Conservation (phyloP, 2,888 invertebrate species). For the Strigamia crassipes region DNA sequence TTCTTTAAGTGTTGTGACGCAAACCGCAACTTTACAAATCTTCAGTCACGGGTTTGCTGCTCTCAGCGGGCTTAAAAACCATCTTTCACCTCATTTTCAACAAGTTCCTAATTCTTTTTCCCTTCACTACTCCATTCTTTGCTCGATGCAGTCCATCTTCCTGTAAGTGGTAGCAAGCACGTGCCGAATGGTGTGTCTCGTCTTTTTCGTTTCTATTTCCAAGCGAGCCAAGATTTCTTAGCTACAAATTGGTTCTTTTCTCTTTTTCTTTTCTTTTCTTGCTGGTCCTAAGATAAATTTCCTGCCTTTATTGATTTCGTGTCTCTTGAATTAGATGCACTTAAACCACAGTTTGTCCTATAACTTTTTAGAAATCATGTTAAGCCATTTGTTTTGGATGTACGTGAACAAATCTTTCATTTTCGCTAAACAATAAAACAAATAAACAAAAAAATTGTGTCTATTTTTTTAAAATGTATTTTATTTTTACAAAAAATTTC, state of each 20-base stretch:
- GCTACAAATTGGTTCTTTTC: constrained; percentile 46
- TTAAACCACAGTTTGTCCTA: constrained; percentile 34
- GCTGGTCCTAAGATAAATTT: constrained; percentile 44
- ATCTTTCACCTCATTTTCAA: constrained; percentile 42
- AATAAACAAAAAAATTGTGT: background rate
- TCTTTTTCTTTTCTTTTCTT: background rate
- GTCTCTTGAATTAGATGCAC: constrained; percentile 38
- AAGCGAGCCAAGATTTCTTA: constrained; percentile 46
- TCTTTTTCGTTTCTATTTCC: constrained; percentile 10
- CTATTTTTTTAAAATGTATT: background rate
- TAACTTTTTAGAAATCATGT: constrained; percentile 7
- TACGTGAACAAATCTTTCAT: background rate
- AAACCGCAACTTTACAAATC: constrained; percentile 20
- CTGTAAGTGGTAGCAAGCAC: constrained; percentile 44
- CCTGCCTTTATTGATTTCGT: constrained; percentile 38
- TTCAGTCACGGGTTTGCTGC: constrained; percentile 21
- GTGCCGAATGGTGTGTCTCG: constrained; percentile 41
- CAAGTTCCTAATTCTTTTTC: constrained; percentile 39
- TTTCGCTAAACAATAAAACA: background rate
- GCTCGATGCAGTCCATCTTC: constrained; percentile 43
- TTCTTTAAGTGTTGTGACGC: constrained; percentile 24
- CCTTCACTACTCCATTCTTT: constrained; percentile 16
- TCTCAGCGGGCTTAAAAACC: constrained; percentile 8
- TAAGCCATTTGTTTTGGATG: constrained; percentile 12
- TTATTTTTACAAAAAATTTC: background rate